phyloP scores from a whole-genome alignment of 2,888 invertebrate genomes.

The Anoncus sp. region DNA sequence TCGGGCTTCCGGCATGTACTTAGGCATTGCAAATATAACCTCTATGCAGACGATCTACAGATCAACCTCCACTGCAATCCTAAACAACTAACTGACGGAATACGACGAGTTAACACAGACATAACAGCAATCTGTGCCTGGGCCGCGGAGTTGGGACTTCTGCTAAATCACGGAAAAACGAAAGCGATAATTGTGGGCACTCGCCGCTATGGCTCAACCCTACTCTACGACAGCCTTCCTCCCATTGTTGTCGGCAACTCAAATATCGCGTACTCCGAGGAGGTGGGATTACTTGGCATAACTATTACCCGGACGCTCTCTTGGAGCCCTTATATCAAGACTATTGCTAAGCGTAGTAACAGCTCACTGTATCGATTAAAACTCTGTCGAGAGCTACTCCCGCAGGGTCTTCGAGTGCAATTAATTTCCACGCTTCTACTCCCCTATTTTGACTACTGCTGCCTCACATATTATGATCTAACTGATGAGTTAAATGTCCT shows the following conservation, averaged over 20 bases:
- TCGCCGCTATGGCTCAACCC: neutral
- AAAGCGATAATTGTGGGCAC: slow-evolving; percentile 19
- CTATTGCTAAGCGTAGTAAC: slow-evolving; percentile 20
- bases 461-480: slow-evolving; percentile 27
- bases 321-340: neutral
- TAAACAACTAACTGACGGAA: slow-evolving; percentile 10
- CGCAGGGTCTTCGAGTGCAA: slow-evolving; percentile 1
- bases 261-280: neutral
- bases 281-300: slow-evolving; percentile 2
- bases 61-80: slow-evolving; percentile 29
- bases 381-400: slow-evolving; percentile 26
- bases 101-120: slow-evolving; percentile 21
- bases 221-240: neutral
- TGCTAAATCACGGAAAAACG: slow-evolving; percentile 17
- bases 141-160: neutral
- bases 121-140: slow-evolving; percentile 12
- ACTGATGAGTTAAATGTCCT: slow-evolving; percentile 7
- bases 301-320: slow-evolving; percentile 2
- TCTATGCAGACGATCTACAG: slow-evolving; percentile 7
- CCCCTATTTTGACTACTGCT: slow-evolving; percentile 40
- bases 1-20: slow-evolving; percentile 41
- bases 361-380: slow-evolving; percentile 34
- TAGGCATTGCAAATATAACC: slow-evolving; percentile 13
- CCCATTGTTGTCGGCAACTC: neutral
- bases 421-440: slow-evolving; percentile 16